Base-by-base conservation (phyloP, 2,797 vertebrate genomes). In the Sebastes iracundus region DNA sequence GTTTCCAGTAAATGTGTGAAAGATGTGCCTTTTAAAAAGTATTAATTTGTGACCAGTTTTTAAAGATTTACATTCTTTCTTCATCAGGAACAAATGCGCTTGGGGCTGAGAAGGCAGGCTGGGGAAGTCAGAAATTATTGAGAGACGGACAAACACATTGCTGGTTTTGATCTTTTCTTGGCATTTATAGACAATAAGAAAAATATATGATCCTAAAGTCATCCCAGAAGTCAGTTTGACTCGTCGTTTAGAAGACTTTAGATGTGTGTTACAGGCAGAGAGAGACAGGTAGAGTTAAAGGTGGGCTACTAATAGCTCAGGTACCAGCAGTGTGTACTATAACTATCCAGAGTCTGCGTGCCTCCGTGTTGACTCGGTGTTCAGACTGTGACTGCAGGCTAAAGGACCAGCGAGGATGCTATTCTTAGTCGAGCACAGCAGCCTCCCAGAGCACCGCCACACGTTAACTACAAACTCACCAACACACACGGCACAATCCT, bases 351-450 rank as follows among this genome's bases (percentile, higher is more conserved):
- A 53, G 79, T 61, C 7, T 33, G 66, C 70, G 52, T 82, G 86
- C 28, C 18, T 7, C 65, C 73, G 81, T 85, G 82, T 76, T 62
- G 72, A 75, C 65, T 77, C 69, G 74, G 59, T 90, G 73, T 90
- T 90, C 87, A 88, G 88, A 90, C 81, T 61, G 72, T 79, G 79
- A 74, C 91, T 89, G 84, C 81, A 84, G 90, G 90, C 86, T 4
- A 87, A 82, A 91, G 75, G 82, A 89, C 79, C 33, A 66, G 89
- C 27, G 12, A 79, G 75, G 83, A 89, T 77, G 82, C 90, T 92
- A 88, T 93, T 92, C 86, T 93, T 89, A 89, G 91, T 73, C 38
- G 23, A 73, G 87, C 75, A 62, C 77, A 78, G 80, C 80, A 81
- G 82, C 85, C 58, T 86, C 80, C 79, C 69, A 81, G 79, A 88